These are phyloP conservation scores for Carcina quercana DNA, from an alignment of 2,888 invertebrate genomes.

Conservation along the genomic window DNA sequence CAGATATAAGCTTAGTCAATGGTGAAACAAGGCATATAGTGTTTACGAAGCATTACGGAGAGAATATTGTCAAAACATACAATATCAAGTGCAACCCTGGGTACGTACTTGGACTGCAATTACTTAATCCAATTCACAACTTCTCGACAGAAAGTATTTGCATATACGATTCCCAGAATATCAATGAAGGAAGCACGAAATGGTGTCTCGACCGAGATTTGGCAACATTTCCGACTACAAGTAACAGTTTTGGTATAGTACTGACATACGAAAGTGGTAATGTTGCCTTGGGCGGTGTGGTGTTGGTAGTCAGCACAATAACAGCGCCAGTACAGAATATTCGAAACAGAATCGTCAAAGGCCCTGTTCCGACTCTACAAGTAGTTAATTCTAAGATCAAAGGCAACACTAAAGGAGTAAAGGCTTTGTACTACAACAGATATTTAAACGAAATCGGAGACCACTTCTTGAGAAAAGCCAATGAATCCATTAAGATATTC, in stretches of 20 bases:
- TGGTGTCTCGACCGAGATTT: constrained; percentile 90
- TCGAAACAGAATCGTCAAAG: constrained; percentile 82
- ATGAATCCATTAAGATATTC: constrained; percentile 88
- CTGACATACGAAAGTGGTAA: constrained; percentile 86
- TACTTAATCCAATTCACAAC: constrained; percentile 92
- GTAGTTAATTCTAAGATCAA: constrained; percentile 83
- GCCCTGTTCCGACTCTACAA: constrained; percentile 85
- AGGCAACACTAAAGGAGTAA: constrained; percentile 86
- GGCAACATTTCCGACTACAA: constrained; percentile 92
- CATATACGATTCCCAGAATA: constrained; percentile 83
- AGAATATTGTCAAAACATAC: constrained; percentile 73
- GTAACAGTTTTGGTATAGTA: constrained; percentile 86
- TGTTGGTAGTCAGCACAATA: constrained; percentile 84
- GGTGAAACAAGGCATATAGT: constrained; percentile 88
- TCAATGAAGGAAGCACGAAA: constrained; percentile 76
- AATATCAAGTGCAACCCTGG: constrained; percentile 84
- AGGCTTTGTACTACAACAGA: constrained; percentile 90
- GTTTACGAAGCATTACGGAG: constrained; percentile 78
- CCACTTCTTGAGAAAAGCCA: constrained; percentile 89
- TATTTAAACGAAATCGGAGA: constrained; percentile 90
- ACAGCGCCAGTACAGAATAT: constrained; percentile 83
- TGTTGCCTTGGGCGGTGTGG: constrained; percentile 87
- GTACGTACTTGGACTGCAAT: constrained; percentile 90
- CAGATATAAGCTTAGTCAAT: constrained; percentile 77
- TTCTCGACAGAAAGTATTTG: constrained; percentile 89